phyloP scores from a whole-genome alignment of 30 jellyfish, hydroid and myxozoan genomes.

The Clytia hemisphaerica region DNA sequence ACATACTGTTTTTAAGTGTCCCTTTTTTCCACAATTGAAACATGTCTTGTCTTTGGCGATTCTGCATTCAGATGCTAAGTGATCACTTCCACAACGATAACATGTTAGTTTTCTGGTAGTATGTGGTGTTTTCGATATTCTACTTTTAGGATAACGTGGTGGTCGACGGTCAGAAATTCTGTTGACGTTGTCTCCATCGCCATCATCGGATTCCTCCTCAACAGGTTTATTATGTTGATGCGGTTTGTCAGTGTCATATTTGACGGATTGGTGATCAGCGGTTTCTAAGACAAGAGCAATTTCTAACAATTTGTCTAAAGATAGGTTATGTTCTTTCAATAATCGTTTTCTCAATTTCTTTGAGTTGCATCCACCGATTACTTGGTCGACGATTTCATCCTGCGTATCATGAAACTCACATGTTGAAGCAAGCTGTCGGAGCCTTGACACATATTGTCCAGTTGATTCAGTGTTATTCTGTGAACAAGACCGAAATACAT shows the following conservation, averaged over 20 bases:
- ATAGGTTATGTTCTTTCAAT: conserved; percentile 32
- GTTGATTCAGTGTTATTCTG: conserved; percentile 44
- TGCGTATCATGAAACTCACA: conserved; percentile 38
- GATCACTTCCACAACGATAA: conserved; percentile 25
- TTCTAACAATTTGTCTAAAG: conserved; percentile 10
- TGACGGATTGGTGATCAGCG: conserved; percentile 29
- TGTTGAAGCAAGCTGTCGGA: conserved; percentile 43
- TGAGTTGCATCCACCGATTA: conserved; percentile 36
- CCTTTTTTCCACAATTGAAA: conserved; percentile 30
- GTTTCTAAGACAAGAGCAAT: conserved; percentile 15
- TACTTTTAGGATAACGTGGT: no score
- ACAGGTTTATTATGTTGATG: neutral
- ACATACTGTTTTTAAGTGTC: conserved; percentile 34
- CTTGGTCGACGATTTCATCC: conserved; percentile 44
- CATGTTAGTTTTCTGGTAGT: no score
- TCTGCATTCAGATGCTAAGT: conserved; percentile 29
- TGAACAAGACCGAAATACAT: conserved; percentile 15
- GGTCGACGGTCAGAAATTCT: neutral
- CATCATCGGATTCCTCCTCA: neutral
- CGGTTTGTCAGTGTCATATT: neutral
- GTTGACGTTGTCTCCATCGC: neutral
- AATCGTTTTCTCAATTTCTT: conserved; percentile 38
- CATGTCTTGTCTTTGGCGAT: conserved; percentile 35
- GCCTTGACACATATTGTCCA: conserved; percentile 42
- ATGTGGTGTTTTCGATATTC: no score